Evolutionary conservation across 2,888 invertebrate species (phyloP), one percentile per base, ranked within the genome.

Genomic region (Psylliodes chrysocephalus): DNA sequence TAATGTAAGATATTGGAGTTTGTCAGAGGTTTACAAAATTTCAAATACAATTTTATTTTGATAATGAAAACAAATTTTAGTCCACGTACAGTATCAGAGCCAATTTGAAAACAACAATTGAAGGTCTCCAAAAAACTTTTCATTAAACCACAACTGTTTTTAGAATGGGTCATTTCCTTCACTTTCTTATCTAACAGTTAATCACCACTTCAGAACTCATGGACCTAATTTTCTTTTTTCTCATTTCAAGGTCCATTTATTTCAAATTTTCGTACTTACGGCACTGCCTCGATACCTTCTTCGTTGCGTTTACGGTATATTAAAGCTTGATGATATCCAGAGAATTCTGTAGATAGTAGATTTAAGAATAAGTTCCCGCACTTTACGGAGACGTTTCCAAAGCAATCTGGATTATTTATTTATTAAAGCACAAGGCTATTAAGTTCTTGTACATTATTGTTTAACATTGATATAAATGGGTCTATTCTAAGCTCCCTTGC

Each of bases 211-310:
- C 10, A 33, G 33, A n/a, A 14, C 10, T 33, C 38, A 14, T 12
- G 14, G 14, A 38, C 38, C 14, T 38, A 38, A 14, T 38, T 38
- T 33, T 33, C n/a, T 33, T 38, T 38, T 38, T 38, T 38, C 38
- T 38, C 38, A 38, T 38, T 38, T 38, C 38, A 38, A 15, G 38
- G 14, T 38, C 38, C 38, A 38, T 38, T 38, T 38, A 38, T 38
- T 38, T 38, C 38, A 38, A 38, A 38, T 38, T 38, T 10, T 38
- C 15, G 38, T 38, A 38, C 38, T 38, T 38, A 38, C 38, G 38
- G 38, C 38, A 14, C 38, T 14, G 38, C 15, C 14, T 38, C 38
- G 10, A 38, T 38, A 14, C 5, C 7, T 38, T 38, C 38, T 38
- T 33, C 22, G n/a, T n/a, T 4, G 12, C 38, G 4, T 15, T 38